A percentile compares a stretch with the other conserved stretches of the same genome.
phyloP scores from a whole-genome alignment of 2,797 vertebrate genomes.

The Capromys pilorides region DNA sequence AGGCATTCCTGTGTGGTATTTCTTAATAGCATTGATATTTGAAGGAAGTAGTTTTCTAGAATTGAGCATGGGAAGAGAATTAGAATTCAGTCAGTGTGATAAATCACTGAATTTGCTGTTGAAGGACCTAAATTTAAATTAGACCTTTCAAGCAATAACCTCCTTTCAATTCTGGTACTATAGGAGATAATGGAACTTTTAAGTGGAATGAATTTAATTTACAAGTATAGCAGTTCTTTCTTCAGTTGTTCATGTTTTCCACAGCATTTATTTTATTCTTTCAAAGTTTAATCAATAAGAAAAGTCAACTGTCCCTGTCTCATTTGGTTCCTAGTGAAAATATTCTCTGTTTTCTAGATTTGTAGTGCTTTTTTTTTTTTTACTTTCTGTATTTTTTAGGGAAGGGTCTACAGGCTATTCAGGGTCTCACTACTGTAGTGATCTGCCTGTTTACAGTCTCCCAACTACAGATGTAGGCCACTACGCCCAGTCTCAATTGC shows the following conservation, averaged over 20 bases:
- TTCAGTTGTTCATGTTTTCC: constrained; percentile 63
- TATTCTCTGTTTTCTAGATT: constrained; percentile 40
- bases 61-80: constrained; percentile 67
- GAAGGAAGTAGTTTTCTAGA: constrained; percentile 68
- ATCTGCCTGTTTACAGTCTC: too few relatives aligned
- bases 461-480: too few relatives aligned
- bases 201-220: constrained; percentile 78
- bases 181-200: constrained; percentile 71
- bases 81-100: constrained; percentile 69
- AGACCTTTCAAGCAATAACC: constrained; percentile 73
- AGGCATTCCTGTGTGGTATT: not conserved
- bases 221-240: constrained; percentile 70
- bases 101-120: constrained; percentile 72
- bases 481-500: too few relatives aligned
- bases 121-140: constrained; percentile 77
- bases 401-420: too few relatives aligned
- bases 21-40: constrained; percentile 46
- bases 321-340: constrained; percentile 33
- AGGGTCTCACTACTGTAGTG: too few relatives aligned
- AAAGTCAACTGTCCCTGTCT: constrained; percentile 65
- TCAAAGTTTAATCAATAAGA: constrained; percentile 72
- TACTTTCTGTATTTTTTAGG: too few relatives aligned
- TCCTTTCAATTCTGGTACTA: constrained; percentile 77
- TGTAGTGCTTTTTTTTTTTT: not conserved
- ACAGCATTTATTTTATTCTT: constrained; percentile 65